Evolutionary conservation across 2,888 invertebrate genomes (phyloP), one percentile per base, ranked within the genome.

Genomic region (Eustalomyia histrio): DNA sequence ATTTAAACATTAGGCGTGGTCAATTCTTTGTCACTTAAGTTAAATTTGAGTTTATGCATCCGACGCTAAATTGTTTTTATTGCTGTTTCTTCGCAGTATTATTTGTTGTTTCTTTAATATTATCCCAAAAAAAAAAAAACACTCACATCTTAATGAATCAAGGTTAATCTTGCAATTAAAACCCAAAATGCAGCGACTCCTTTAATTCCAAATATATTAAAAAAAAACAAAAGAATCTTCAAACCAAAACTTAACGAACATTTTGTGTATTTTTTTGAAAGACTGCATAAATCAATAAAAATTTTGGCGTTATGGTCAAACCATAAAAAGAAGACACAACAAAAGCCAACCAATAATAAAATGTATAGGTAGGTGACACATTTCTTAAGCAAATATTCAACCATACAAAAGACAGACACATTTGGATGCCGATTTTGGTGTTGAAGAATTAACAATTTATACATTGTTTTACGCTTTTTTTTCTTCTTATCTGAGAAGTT

Each of bases 91-190:
- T 29, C 7, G 3, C 7, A 1, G 29, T 29, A 7, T 29, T 29
- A 29, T 29, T 29, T 29, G n/a, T 65, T 61, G 18, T 24, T 16
- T 57, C 55, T 64, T 58, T n/a, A 39, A 64, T 65, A 69, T 12
- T 71, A 74, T 79, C 64, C 57, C 74, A 68, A 29, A 29, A 29
- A 3, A 29, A 29, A 29, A 69, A 72, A 73, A n/a, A n/a, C n/a
- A n/a, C n/a, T 76, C 80, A 73, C 73, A 68, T 61, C 71, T 81
- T 81, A 81, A 75, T 71, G 78, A 81, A 78, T 75, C 81, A 81
- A 78, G 81, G 81, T 81, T 81, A 81, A 71, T 71, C 71, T 78
- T 81, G 81, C 78, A 81, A 81, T 81, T 74, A 81, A 81, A 74
- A 67, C n/a, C 18, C 67, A 79, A 79, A 78, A 76, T 81, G 81